phyloP scores from a whole-genome alignment of 2,113 vertebrate genomes.

The Probosciger aterrimus region DNA sequence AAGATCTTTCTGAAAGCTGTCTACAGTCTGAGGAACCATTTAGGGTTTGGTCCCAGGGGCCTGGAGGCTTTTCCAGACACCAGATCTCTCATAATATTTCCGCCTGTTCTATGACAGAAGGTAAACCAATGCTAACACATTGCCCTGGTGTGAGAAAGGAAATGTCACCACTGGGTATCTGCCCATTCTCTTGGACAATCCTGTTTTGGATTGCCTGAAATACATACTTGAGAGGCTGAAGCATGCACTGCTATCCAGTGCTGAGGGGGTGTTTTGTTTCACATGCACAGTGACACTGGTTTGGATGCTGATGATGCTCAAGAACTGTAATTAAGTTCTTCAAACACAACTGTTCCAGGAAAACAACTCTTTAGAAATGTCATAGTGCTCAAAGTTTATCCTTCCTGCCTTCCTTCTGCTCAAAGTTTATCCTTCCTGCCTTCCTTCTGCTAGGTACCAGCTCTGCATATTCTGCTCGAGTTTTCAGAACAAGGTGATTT shows the following conservation, averaged over 20 bases:
- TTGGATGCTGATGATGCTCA: not conserved
- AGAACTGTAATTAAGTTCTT: not conserved
- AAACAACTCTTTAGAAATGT: not conserved
- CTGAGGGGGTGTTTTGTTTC: not conserved
- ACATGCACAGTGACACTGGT: fast-evolving
- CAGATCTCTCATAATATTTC: not conserved
- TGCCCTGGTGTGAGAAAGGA: not conserved
- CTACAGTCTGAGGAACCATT: not conserved
- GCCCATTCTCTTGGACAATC: not conserved
- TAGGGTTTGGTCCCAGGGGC: not conserved
- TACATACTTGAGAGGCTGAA: not conserved
- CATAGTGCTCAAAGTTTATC: not conserved
- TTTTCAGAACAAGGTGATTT: not conserved
- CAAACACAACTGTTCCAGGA: not conserved
- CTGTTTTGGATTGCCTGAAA: not conserved
- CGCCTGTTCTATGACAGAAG: not conserved
- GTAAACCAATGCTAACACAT: not conserved
- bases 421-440: not conserved
- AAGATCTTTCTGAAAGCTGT: not conserved
- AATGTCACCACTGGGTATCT: not conserved
- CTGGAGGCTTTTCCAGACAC: not conserved
- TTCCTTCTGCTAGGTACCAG: not conserved
- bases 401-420: not conserved
- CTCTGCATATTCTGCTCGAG: not conserved
- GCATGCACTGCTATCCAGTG: no score